Evolutionary conservation across 2,113 vertebrate genomes (phyloP), one percentile per base, ranked within the genome.

Genomic region (Pachyramphus minor): DNA sequence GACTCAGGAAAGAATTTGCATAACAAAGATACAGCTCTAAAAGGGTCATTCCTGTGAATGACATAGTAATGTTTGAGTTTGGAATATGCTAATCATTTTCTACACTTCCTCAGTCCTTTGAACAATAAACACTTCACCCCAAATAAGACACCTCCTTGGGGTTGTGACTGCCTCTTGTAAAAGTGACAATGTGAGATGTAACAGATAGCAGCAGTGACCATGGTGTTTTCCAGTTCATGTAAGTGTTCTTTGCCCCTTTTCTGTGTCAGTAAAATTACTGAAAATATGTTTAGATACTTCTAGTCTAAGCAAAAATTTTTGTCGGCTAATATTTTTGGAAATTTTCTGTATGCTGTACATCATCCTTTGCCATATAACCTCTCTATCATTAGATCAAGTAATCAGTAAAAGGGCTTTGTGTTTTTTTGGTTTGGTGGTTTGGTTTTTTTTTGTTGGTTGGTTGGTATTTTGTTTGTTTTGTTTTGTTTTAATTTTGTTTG

Each of bases 11-110:
- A 49, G 7, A 83, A 87, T 93, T 80, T 94, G 45, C 58, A 69
- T 93, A 50, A 67, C 42, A 85, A 45, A 83, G 71, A 50, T 83
- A 41, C 3, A 45, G 18, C 14, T 93, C 28, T 95, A 25, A 62
- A 79, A 94, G 42, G 35, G 49, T 94, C 73, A 62, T 69, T 94
- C 27, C 27, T 89, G 45, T 91, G 87, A 95, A 79, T 24, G 81
- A 45, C 56, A 33, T 59, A 49, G 37, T 69, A 74, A 79, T 73
- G 28, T 62, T 3, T 3, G 53, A 37, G 8, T 91, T 75, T 76
- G 25, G 50, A 91, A 80, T 74, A 74, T 59, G 31, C 21, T 74
- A 69, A 82, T 95, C 76, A 50, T 89, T 83, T 87, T 80, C 9
- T 58, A 39, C 19, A 55, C 23, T 94, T 87, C 71, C 35, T 85